A percentile compares a stretch with the other conserved stretches of the same genome.
phyloP scores from a whole-genome alignment of 2,113 vertebrate genomes.

The Psephotus haematonotus region DNA sequence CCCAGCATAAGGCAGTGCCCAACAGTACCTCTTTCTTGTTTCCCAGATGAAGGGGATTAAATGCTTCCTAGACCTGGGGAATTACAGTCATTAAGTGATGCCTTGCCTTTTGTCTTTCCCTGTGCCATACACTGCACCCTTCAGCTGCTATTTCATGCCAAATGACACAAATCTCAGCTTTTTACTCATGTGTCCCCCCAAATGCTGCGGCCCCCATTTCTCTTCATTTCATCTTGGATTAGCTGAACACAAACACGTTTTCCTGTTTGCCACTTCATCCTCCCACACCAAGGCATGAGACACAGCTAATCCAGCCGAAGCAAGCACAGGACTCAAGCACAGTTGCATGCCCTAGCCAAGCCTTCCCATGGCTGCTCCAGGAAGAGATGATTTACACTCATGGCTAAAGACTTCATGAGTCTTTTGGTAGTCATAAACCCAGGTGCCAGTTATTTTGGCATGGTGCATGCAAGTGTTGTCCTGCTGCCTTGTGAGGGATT shows the following conservation, averaged over 20 bases:
- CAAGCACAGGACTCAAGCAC: neutral
- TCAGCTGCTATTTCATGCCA: neutral
- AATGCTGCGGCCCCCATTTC: neutral
- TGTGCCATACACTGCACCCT: neutral
- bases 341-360: accelerated
- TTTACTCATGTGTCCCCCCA: neutral
- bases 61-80: neutral
- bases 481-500: neutral
- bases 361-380: neutral
- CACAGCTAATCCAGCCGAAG: neutral
- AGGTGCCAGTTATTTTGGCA: neutral
- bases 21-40: neutral
- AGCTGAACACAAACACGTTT: neutral
- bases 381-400: neutral
- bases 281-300: neutral
- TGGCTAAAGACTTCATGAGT: neutral
- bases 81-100: neutral
- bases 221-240: neutral
- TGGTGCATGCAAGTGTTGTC: neutral
- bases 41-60: neutral
- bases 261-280: neutral
- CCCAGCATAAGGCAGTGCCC: neutral
- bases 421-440: neutral
- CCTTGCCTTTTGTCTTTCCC: neutral
- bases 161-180: neutral